Evolutionary conservation across 1,140 invertebrate genomes (phyloP), one percentile per base, ranked within the genome.

Genomic region (Doryteuthis pealeii): DNA sequence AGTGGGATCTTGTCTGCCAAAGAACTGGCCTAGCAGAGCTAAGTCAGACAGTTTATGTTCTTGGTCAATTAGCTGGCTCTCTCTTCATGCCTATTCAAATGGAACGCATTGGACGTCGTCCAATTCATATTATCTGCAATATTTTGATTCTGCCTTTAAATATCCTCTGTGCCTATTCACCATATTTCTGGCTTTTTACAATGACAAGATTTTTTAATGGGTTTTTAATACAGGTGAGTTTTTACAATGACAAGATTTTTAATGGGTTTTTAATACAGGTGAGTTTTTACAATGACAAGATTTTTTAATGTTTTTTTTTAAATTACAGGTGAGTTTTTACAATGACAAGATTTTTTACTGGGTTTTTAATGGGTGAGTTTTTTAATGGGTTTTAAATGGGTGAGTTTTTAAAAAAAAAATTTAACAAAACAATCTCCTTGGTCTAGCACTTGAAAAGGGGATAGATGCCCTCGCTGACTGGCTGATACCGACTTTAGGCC

Each of bases 1-100:
- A 85, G 83, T 83, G 82, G 82, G 78, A 82, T 68, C 70, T 85
- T 45, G 82, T 85, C 0, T 85, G 84, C 68, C 78, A 81, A 26
- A 73, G 74, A 33, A 73, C 73, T 4, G 76, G 74, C 4, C 33
- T 83, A 26, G 71, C 67, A 2, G 80, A 83, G 66, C 49, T 82
- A 22, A 71, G 77, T 6, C 81, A 84, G 71, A 80, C 79, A 5
- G 26, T 82, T 14, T n/a, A 82, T 0, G 76, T 80, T 32, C n/a
- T 78, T 18, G 83, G 83, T 12, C 76, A 81, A 49, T 74, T 75
- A 15, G 45, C 78, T 32, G 81, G 83, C 26, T 77, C 75, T n/a
- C 31, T 81, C 1, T 28, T 81, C 0, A 78, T 74, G 30, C 73
- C 77, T 3, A 65, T 62, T 14, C 28, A 83, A 15, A 74, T 77